phyloP scores from a whole-genome alignment of 92 coral and sea anemone genomes.

The Zoanthus gigantus region DNA sequence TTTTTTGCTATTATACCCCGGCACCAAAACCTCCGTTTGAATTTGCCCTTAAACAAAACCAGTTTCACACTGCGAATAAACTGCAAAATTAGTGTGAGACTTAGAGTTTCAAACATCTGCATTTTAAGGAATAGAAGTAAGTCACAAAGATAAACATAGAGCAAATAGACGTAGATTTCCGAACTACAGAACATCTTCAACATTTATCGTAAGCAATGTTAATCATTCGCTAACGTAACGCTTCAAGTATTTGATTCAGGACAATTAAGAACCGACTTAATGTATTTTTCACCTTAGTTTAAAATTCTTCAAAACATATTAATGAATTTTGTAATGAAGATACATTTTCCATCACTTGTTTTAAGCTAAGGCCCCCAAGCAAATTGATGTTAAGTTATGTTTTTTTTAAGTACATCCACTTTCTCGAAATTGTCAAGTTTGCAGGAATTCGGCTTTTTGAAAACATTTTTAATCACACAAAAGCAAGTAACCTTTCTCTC shows the following conservation, averaged over 20 bases:
- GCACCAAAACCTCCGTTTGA: background rate
- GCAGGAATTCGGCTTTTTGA: background rate
- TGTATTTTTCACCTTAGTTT: background rate
- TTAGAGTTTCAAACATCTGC: background rate
- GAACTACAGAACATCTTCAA: background rate
- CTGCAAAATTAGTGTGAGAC: background rate
- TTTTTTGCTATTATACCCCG: background rate
- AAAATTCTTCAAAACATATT: background rate
- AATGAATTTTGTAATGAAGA: slow-evolving; percentile 3
- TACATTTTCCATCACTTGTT: background rate
- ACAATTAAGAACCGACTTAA: no score
- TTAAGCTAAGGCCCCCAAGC: background rate
- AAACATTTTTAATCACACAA: background rate
- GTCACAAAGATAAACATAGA: slow-evolving; percentile 21
- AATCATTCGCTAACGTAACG: background rate
- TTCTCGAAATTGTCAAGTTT: background rate
- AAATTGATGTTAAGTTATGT: background rate
- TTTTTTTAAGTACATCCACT: background rate
- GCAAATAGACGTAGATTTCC: background rate
- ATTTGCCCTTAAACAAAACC: background rate
- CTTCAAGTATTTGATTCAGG: background rate
- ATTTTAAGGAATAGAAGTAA: slow-evolving; percentile 4
- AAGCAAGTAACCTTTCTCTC: background rate
- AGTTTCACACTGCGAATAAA: slow-evolving; percentile 12
- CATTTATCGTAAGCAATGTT: background rate